Evolutionary conservation across 2,113 vertebrate species (phyloP).

Genomic region (Morphnarchus princeps): DNA sequence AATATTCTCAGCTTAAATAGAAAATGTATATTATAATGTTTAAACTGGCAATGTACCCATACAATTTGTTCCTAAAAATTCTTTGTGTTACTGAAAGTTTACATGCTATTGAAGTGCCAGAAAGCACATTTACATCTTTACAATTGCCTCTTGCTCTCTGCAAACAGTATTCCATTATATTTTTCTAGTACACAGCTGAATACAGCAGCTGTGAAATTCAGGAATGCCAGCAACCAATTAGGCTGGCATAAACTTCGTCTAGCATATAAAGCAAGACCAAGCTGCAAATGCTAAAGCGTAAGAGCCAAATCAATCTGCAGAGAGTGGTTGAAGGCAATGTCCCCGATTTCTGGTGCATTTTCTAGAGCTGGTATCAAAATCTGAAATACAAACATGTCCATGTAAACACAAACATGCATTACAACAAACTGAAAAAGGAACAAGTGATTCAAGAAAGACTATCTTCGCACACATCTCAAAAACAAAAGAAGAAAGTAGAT

Average conservation of each 20-base stretch:
- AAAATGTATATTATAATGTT: neutral
- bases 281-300: constrained; percentile 21
- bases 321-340: no score
- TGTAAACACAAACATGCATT: neutral
- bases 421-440: neutral
- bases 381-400: neutral
- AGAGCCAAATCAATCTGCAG: no score
- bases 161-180: constrained; percentile 73
- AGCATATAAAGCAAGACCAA: constrained; percentile 69
- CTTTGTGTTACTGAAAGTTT: neutral
- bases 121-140: constrained; percentile 64
- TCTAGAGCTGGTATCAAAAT: no score
- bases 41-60: neutral
- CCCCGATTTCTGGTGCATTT: no score
- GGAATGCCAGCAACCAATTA: constrained; percentile 75
- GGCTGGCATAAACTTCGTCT: constrained; percentile 64
- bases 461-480: neutral
- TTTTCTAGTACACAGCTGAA: constrained; percentile 73
- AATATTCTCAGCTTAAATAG: neutral
- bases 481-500: neutral
- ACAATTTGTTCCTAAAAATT: constrained; percentile 26
- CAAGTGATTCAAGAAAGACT: neutral
- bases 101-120: constrained; percentile 38
- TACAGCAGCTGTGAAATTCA: constrained; percentile 71
- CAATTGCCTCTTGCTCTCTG: constrained; percentile 67